Percentiles rank a stretch among this genome's conserved stretches.
These are phyloP conservation scores for Timandra comae DNA, from an alignment of 2,888 invertebrate genomes.

Conservation along the genomic window DNA sequence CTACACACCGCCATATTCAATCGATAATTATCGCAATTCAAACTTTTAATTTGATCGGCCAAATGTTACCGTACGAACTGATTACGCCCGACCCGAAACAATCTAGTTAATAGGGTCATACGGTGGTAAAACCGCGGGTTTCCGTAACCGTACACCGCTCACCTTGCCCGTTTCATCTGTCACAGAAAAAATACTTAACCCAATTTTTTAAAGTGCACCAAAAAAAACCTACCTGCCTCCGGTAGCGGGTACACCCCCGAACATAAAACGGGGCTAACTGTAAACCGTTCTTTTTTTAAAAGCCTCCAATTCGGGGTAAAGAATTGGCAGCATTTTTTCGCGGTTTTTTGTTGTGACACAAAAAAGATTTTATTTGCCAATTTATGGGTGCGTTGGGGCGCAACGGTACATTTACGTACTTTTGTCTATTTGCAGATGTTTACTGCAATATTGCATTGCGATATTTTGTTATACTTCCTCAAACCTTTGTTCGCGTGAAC, in stretches of 20 bases:
- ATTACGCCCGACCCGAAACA: conserved; percentile 43
- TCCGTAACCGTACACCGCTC: conserved; percentile 71
- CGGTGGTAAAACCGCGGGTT: conserved; percentile 54
- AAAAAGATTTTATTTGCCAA: conserved; percentile 48
- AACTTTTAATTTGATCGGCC: too few relatives aligned
- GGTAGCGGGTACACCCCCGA: conserved; percentile 58
- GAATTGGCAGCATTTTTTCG: conserved; percentile 44
- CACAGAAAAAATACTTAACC: conserved; percentile 59
- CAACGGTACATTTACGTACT: conserved; percentile 49
- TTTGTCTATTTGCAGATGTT: conserved; percentile 57
- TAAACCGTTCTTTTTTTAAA: conserved; percentile 43
- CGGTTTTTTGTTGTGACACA: conserved; percentile 39
- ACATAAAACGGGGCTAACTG: conserved; percentile 47
- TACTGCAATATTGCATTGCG: conserved; percentile 27
- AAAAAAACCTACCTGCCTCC: conserved; percentile 64
- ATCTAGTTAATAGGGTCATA: conserved; percentile 63
- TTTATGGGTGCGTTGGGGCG: conserved; percentile 47
- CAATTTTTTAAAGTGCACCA: conserved; percentile 56
- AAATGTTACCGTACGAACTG: conserved; percentile 32
- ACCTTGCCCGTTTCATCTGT: conserved; percentile 66
- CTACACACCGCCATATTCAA: conserved; percentile 14
- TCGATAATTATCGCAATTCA: conserved; percentile 8
- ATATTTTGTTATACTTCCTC: conserved; percentile 33
- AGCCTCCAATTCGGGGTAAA: conserved; percentile 26
- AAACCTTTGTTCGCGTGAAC: conserved; percentile 34